These are phyloP conservation scores for Okapia johnstoni DNA, from an alignment of 2,113 vertebrate genomes.

Conservation along the genomic window DNA sequence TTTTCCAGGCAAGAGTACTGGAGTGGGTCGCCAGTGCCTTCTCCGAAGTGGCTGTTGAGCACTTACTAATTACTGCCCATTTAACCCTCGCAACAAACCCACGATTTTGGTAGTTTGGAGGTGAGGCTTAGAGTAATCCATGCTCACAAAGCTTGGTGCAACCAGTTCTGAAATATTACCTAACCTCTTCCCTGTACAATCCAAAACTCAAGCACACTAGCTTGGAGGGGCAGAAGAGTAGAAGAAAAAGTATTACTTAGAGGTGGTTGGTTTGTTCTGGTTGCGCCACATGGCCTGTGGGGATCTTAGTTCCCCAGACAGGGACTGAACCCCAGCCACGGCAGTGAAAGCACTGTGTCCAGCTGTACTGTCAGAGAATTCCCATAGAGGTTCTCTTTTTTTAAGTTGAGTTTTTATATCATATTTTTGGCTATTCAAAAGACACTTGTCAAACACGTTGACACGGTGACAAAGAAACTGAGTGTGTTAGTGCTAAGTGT, in stretches of 20 bases:
- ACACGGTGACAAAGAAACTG: background rate
- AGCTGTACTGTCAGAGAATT: background rate
- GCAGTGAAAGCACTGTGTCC: background rate
- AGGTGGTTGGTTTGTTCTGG: background rate
- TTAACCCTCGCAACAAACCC: background rate
- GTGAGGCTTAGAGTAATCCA: background rate
- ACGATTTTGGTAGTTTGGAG: background rate
- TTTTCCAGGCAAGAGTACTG: no score
- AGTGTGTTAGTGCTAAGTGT: background rate
- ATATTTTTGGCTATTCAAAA: background rate
- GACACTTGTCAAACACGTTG: background rate
- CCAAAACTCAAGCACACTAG: background rate
- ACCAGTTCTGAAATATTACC: background rate
- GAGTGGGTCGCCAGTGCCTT: no score
- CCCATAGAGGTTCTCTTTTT: background rate
- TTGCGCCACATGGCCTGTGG: accelerated
- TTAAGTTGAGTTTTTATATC: background rate
- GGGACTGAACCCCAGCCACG: background rate
- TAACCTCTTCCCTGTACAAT: background rate
- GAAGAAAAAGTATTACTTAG: background rate
- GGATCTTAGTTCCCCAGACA: background rate
- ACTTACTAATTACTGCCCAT: background rate
- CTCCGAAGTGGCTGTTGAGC: background rate
- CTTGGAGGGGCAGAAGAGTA: background rate
- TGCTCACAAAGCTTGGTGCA: background rate